Percentiles rank a stretch among this genome's conserved stretches.
Conservation (phyloP, 2,888 invertebrate species). For the Thalpophila matura region DNA sequence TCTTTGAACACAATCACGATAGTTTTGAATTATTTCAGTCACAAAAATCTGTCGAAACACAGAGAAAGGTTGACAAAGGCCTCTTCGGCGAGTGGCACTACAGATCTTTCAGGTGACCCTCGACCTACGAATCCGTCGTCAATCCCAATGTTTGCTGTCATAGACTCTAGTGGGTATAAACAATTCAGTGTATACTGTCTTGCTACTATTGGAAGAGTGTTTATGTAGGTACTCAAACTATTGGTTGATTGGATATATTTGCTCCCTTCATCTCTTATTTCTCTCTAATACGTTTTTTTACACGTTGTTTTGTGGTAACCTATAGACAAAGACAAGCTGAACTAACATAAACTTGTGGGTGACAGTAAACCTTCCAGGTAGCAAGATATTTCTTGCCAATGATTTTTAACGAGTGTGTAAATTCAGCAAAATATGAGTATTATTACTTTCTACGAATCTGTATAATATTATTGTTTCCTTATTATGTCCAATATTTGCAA, state of each 20-base stretch:
- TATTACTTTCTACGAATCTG: too few species aligned
- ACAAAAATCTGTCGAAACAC: slow-evolving; percentile 14
- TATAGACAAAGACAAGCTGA: too few species aligned
- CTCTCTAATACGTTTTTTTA: too few species aligned
- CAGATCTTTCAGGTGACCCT: slow-evolving; percentile 51
- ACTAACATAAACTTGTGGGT: too few species aligned
- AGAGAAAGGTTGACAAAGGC: slow-evolving; percentile 23
- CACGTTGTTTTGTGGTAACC: too few species aligned
- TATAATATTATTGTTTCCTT: too few species aligned
- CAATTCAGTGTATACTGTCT: slow-evolving; percentile 24
- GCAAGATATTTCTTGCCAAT: too few species aligned
- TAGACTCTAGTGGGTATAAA: slow-evolving; percentile 40
- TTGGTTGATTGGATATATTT: neutral
- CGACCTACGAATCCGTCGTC: slow-evolving; percentile 52
- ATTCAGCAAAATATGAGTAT: too few species aligned
- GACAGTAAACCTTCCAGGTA: too few species aligned
- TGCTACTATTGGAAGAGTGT: slow-evolving; percentile 13
- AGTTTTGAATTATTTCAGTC: slow-evolving; percentile 23
- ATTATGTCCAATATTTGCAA: neutral
- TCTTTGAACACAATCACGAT: neutral
- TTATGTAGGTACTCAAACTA: slow-evolving; percentile 7
- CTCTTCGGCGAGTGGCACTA: slow-evolving; percentile 33
- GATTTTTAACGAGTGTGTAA: too few species aligned
- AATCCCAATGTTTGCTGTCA: slow-evolving; percentile 43
- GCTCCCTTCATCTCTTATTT: too few species aligned